Base-by-base conservation (phyloP, 2,797 vertebrate genomes). In the Ibycter americanus region DNA sequence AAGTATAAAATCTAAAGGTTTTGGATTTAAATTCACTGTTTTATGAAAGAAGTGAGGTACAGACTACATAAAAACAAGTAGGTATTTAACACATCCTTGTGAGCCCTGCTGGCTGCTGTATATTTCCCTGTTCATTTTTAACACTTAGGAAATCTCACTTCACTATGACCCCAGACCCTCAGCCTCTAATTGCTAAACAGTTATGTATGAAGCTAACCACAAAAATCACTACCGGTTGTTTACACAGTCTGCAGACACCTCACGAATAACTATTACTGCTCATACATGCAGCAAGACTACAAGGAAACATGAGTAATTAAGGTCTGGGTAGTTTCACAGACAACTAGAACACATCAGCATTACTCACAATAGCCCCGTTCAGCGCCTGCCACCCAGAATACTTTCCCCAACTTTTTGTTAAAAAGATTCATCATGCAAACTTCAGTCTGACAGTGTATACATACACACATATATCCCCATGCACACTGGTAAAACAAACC, bases 281-380 rank as follows among this genome's bases (percentile, higher is more conserved):
- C 59, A 76, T n/a, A 90, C 52, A 47, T 0, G 4, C 63, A 73
- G 55, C 38, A 87, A 73, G 70, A 87, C 63, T 73, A 84, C 81
- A 87, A 89, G 70, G 74, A 93, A 94, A 85, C 63, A 76, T 17
- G 62, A 93, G 83, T 85, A 93, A 94, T 73, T 68, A 90, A 82
- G 47, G 67, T 70, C 52, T 1, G 9, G 15, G 25, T 87, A 85
- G 73, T 86, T 91, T 93, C 91, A 93, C 38, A 80, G 67, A 63
- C 4, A 3, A 86, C 54, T 58, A 76, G 49, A 81, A 95, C 0
- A 0, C 76, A 81, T 1, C 6, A 0, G 46, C 46, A 79, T 84
- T 89, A 91, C 55, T 74, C 77, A 88, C 52, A 88, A 82, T 8
- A 87, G 72, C 9, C 15, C 62, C 1, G 2, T 47, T 71, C 15